Percentiles rank a stretch among this genome's conserved stretches.
phyloP scores from a whole-genome alignment of 2,888 invertebrate species.

The Nemurella pictetii region DNA sequence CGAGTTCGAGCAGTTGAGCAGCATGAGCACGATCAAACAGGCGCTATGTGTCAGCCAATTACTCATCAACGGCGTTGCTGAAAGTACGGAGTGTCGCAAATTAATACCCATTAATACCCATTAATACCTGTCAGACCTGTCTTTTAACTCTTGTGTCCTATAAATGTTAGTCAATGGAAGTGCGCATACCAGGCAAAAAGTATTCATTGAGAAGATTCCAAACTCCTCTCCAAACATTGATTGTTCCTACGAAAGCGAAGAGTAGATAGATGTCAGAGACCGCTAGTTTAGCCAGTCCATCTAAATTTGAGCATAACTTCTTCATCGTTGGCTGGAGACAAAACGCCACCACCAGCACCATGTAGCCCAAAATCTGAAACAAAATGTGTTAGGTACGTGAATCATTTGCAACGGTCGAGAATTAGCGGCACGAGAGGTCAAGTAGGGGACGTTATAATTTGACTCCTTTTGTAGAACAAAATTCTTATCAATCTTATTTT shows the following conservation, averaged over 20 bases:
- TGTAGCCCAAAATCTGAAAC: conserved; percentile 72
- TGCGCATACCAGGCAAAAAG: conserved; percentile 68
- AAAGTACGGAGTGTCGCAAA: not conserved
- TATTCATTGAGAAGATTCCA: conserved; percentile 81
- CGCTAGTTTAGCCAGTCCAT: conserved; percentile 67
- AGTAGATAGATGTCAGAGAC: conserved; percentile 77
- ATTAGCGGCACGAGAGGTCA: no score
- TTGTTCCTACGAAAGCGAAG: conserved; percentile 76
- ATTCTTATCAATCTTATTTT: no score
- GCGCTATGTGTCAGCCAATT: conserved; percentile 80
- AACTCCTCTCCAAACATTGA: conserved; percentile 86
- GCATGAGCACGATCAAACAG: conserved; percentile 72
- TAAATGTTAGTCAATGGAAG: no score
- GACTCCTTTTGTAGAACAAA: no score
- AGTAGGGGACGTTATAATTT: no score
- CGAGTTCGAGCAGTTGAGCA: conserved; percentile 85
- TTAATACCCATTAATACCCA: no score
- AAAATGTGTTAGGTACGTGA: no score
- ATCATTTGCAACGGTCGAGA: no score
- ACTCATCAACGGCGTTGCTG: conserved; percentile 72
- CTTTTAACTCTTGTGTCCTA: no score
- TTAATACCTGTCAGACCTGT: no score
- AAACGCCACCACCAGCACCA: conserved; percentile 71
- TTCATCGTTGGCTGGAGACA: conserved; percentile 73
- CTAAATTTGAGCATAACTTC: conserved; percentile 68